Evolutionary conservation across 2,888 invertebrate genomes (phyloP), one percentile per base, ranked within the genome.

Genomic region (Pseudococcus viburni): DNA sequence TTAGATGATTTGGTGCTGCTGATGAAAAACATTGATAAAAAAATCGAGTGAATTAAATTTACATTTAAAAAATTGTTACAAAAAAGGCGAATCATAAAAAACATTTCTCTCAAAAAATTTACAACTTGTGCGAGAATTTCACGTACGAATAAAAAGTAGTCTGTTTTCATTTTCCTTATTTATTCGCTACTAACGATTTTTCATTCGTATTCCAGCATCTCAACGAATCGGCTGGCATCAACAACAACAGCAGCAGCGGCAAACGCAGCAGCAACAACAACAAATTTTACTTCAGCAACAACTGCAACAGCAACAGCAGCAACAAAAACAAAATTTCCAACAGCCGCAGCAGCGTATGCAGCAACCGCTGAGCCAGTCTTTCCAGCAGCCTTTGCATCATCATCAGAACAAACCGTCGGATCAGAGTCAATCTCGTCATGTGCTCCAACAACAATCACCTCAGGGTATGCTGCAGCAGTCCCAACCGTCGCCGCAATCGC

Each of bases 301-400:
- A 88, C 91, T 91, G 48, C 64, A 59, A 89, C 89, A 59, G n/a
- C n/a, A 91, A 59, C 91, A 59, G 89, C 89, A 91, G 64, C 91
- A 91, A 89, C 91, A 91, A 68, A 88, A 90, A 7, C 88, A 88
- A 48, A 84, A 88, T 77, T 48, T 85, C n/a, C 85, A 77, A 77
- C 84, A 88, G 26, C 64, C 68, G 12, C 88, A 77, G 5, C 87
- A 73, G 46, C 89, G 86, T 11, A 46, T 39, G 26, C 89, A 88
- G 22, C 89, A 89, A 15, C 89, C 84, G 17, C 89, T 89, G 33
- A 89, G 85, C 22, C 86, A 86, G 73, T n/a, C 73, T 39, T 68
- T 68, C 33, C 90, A 90, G 64, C 86, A 86, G 42, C 86, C n/a
- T 19, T 26, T 86, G 12, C 86, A 64, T 46, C 86, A 86, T 15